Evolutionary conservation across 1,140 invertebrate genomes (phyloP), one percentile per base, ranked within the genome.

Genomic region (Cyclina sinensis): DNA sequence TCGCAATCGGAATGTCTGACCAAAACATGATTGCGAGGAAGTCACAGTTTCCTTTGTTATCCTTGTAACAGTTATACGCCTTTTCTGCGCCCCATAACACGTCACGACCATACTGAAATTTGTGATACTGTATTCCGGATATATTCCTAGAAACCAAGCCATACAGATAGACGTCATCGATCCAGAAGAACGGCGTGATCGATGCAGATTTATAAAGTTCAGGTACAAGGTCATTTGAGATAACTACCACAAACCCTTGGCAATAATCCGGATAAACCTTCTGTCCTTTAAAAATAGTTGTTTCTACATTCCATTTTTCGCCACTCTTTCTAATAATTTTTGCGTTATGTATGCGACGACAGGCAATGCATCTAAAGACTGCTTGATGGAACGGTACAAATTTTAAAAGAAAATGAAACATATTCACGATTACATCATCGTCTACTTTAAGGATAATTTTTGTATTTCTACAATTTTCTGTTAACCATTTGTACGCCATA

Each of bases 361-460:
- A 92, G 0, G 87, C 21, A 9, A 91, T 76, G 30, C 80, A 73
- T 46, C 48, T 65, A 24, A 46, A 65, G 27, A 30, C 74, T 18
- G 54, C 27, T 27, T 39, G 27, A 65, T 73, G 32, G 1, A 14
- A 18, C 1, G 74, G 73, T 14, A 80, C 12, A 48, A 46, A n/a
- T 21, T 81, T n/a, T 0, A 32, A 32, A 7, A 92, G 37, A 5
- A 92, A 16, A 39, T 84, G 82, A 51, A 97, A 97, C 16, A 98
- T 93, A 95, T 98, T 97, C 21, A 98, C 96, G 48, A 98, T 97
- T 80, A 97, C 97, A 93, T 99, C 98, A 95, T 99, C 98, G 94
- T 99, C 98, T 94, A 98, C 97, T 96, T 99, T 99, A 9, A 99
- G 96, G 21, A 98, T 96, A 91, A 96, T 97, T 84, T 97, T 96